Conservation (phyloP, 35 echinoderm and acorn worm genomes). For the Patiria miniata region DNA sequence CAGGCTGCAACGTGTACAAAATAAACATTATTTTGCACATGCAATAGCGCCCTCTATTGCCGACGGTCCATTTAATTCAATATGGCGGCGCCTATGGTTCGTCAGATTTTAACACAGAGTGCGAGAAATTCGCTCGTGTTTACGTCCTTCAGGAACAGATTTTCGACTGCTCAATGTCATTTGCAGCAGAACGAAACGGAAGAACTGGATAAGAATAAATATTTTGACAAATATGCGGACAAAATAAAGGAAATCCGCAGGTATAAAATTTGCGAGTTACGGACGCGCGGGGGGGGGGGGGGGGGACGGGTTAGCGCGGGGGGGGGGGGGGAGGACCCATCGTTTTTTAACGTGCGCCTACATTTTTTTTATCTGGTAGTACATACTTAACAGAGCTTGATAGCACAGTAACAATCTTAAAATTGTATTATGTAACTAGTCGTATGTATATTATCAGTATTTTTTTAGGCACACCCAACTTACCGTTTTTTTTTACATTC, state of each 20-base stretch:
- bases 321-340: too few relatives aligned
- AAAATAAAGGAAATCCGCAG: constrained; percentile 84
- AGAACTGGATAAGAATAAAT: constrained; percentile 68
- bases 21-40: not conserved
- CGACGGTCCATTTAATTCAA: not conserved
- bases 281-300: too few relatives aligned
- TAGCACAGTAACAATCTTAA: too few relatives aligned
- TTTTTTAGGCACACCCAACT: too few relatives aligned
- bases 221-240: constrained; percentile 77
- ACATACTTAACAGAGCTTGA: too few relatives aligned
- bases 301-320: too few relatives aligned
- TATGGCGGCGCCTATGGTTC: constrained; percentile 59
- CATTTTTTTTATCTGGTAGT: too few relatives aligned
- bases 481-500: too few relatives aligned
- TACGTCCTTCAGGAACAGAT: constrained; percentile 21
- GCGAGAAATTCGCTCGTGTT: constrained; percentile 40
- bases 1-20: too few relatives aligned
- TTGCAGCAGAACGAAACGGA: constrained; percentile 39
- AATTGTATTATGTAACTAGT: too few relatives aligned
- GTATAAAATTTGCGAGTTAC: constrained; percentile 48
- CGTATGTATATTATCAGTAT: too few relatives aligned
- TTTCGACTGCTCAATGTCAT: not conserved
- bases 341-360: too few relatives aligned
- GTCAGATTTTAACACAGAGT: constrained; percentile 32
- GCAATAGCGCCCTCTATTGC: not conserved